Conservation (phyloP, 2,797 vertebrate genomes). For the Myotis daubentonii region DNA sequence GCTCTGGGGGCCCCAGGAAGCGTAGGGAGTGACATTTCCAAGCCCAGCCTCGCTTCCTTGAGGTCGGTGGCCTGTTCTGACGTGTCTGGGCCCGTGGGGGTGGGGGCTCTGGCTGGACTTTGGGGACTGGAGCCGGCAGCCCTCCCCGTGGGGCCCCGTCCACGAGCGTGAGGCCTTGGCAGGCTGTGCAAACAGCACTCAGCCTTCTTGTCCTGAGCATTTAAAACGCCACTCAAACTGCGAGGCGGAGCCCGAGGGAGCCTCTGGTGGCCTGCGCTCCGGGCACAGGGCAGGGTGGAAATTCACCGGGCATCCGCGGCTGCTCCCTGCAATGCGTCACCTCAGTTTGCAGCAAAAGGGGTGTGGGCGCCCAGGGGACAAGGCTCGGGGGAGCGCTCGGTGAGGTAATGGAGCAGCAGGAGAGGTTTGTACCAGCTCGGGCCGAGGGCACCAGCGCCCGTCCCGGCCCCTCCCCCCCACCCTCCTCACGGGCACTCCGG, state of each 20-base stretch:
- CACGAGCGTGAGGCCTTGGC: background rate
- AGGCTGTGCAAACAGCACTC: background rate
- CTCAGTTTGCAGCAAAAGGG: background rate
- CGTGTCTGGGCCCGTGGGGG: background rate
- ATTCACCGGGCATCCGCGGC: constrained; percentile 18
- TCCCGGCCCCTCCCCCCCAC: rapidly evolving
- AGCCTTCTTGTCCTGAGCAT: background rate
- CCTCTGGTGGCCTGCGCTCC: background rate
- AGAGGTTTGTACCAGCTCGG: background rate
- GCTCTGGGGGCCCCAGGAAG: background rate
- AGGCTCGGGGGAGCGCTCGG: background rate
- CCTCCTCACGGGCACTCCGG: background rate
- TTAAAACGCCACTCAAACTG: background rate
- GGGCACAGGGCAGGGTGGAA: constrained; percentile 49
- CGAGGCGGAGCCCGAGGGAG: constrained; percentile 17
- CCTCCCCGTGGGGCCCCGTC: background rate
- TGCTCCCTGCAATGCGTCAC: background rate
- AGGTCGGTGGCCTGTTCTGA: background rate
- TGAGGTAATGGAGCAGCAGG: background rate
- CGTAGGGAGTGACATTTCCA: background rate
- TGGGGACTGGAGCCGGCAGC: background rate
- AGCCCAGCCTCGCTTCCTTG: background rate
- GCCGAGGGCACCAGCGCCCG: background rate
- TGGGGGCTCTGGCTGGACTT: background rate
- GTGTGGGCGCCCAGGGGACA: background rate